phyloP scores from a whole-genome alignment of 2,113 vertebrate genomes.

The Plotosus lineatus region DNA sequence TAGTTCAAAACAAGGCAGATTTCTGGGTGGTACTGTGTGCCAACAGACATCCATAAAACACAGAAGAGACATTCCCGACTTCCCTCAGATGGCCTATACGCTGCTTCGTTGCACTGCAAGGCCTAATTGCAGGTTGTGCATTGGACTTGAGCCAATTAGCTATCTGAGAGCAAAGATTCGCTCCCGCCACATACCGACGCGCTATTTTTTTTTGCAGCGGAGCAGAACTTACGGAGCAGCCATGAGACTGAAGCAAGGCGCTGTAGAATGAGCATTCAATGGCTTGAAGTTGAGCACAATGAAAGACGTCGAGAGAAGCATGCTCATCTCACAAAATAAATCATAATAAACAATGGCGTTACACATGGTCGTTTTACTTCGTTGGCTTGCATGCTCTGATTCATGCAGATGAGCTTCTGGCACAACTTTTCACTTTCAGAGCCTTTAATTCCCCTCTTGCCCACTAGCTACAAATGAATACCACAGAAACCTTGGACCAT shows the following conservation, averaged over 20 bases:
- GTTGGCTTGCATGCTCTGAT: background rate
- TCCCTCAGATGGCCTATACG: constrained; percentile 34
- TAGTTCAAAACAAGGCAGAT: constrained; percentile 47
- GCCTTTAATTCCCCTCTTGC: constrained; percentile 12
- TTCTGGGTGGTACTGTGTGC: constrained; percentile 47
- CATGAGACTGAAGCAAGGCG: constrained; percentile 16
- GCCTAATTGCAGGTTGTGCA: constrained; percentile 57
- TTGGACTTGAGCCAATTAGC: constrained; percentile 60
- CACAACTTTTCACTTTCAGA: background rate
- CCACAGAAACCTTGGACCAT: constrained; percentile 16
- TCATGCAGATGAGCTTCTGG: constrained; percentile 21
- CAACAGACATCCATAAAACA: constrained; percentile 54
- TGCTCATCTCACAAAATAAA: background rate
- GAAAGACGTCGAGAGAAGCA: background rate
- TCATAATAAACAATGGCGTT: background rate
- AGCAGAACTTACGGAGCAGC: constrained; percentile 51
- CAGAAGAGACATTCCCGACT: constrained; percentile 42
- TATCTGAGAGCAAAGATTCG: constrained; percentile 49
- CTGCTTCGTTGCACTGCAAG: constrained; percentile 38
- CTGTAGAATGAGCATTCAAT: constrained; percentile 30
- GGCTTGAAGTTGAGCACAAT: background rate
- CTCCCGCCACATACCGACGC: constrained; percentile 48
- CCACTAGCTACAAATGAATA: constrained; percentile 30
- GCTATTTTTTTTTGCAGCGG: constrained; percentile 58
- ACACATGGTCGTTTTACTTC: background rate